Percentiles rank a stretch among this genome's conserved stretches.
Evolutionary conservation across 2,113 vertebrate species (phyloP).

Genomic region (Otocyon megalotis): DNA sequence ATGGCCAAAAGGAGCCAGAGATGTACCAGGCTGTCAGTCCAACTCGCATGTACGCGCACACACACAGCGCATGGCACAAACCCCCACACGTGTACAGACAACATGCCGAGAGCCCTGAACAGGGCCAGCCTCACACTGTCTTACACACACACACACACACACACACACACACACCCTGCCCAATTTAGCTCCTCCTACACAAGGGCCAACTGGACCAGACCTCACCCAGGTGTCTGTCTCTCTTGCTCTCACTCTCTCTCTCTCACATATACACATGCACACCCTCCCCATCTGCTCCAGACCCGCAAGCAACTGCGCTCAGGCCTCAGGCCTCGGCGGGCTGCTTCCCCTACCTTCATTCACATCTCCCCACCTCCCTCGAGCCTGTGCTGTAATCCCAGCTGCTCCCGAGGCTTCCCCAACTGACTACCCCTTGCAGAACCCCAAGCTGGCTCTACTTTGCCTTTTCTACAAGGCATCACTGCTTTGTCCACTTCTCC

Average conservation of each 20-base stretch:
- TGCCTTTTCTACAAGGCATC: not conserved
- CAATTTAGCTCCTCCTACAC: not conserved
- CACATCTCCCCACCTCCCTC: no score
- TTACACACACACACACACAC: not conserved
- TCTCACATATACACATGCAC: accelerated
- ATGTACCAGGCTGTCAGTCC: not conserved
- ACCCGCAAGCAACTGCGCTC: accelerated
- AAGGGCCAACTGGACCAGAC: no score
- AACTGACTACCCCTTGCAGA: accelerated
- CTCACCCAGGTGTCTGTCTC: not conserved
- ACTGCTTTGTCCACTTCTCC: not conserved
- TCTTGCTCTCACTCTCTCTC: not conserved
- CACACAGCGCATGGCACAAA: not conserved
- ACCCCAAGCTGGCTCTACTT: not conserved
- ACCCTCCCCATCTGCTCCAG: not conserved
- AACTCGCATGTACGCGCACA: accelerated
- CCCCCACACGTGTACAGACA: not conserved
- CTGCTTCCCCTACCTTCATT: not conserved
- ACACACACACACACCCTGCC: not conserved
- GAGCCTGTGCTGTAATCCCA: not conserved
- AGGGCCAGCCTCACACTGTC: not conserved
- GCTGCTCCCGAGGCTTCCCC: not conserved
- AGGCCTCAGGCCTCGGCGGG: not conserved
- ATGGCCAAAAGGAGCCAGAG: not conserved
- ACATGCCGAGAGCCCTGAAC: not conserved